Base-by-base conservation (phyloP, 2,797 vertebrate genomes). In the Acomys russatus region DNA sequence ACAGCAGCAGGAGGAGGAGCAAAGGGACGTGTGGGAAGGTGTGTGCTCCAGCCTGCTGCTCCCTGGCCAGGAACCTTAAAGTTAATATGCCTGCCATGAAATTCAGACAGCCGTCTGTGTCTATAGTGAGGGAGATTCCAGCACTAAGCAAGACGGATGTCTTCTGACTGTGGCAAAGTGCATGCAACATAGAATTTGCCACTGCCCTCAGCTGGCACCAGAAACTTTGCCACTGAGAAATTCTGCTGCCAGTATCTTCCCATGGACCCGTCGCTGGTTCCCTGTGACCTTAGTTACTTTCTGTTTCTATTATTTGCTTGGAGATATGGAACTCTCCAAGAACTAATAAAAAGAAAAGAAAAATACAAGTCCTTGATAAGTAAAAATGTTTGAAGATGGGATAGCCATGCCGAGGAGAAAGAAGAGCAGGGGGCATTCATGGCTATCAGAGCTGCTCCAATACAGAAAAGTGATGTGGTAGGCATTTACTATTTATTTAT, bases 311-410 rank as follows among this genome's bases (percentile, higher is more conserved):
- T 44, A 44, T 44, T 44, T 44, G 44, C 44, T 44, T 44, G 63
- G 63, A 68, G 83, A 85, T n/a, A 33, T 1, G 28, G 44, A 64
- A 51, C 44, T 83, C 79, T 68, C 44, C 33, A 51, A n/a, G 64
- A 85, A 51, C 83, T 68, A 8, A 33, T 68, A 8, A 33, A 85
- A 66, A 33, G 7, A 7, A 23, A 85, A 51, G 3, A 18, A 68
- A 51, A 30, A 64, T 35, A 35, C 17, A 86, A 80, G 54, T 68
- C 70, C 30, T 9, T 35, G 76, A 84, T 51, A 93, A 85, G 25
- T 38, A 71, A 87, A 90, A 80, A 84, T 30, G n/a, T 61, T 20
- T 87, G 66, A 71, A 73, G 80, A 70, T 44, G 86, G 54, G 92
- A 30, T 35, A 30, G 20, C 30, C 7, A 23, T 86, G 54, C 71